These are phyloP conservation scores for Pantherophis alleghaniensis DNA, from an alignment of 2,797 vertebrate genomes.

Conservation along the genomic window DNA sequence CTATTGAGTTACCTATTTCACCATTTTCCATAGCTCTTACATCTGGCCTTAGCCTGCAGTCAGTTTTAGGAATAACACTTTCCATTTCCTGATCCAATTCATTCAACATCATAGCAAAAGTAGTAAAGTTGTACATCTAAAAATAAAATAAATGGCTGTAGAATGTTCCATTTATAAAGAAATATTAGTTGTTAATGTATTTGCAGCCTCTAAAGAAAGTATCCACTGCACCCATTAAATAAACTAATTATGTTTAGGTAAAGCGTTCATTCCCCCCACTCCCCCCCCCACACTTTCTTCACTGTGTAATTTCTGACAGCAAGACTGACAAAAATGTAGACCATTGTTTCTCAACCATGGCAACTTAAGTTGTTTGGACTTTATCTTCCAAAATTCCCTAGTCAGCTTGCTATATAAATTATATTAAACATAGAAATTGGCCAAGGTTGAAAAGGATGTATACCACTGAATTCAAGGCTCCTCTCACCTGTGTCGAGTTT, in stretches of 20 bases:
- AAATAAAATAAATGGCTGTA: slow-evolving; percentile 34
- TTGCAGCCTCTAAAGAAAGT: not conserved
- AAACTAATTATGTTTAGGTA: not conserved
- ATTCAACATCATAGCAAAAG: slow-evolving; percentile 95
- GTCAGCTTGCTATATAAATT: not conserved
- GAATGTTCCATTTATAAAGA: not conserved
- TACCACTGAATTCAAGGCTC: not conserved
- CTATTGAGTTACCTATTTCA: slow-evolving; percentile 84
- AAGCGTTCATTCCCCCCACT: not conserved
- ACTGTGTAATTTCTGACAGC: not conserved
- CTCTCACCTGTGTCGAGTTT: slow-evolving; percentile 88
- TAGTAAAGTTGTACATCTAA: slow-evolving; percentile 97
- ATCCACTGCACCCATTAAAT: not conserved
- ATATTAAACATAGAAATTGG: not conserved
- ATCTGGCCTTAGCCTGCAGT: slow-evolving; percentile 92
- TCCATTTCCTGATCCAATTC: slow-evolving; percentile 91
- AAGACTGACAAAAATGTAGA: not conserved
- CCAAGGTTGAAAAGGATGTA: not conserved
- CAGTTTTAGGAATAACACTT: slow-evolving; percentile 84
- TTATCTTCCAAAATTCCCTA: not conserved
- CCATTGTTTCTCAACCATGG: not conserved
- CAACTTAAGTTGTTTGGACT: not conserved
- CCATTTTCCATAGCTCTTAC: slow-evolving; percentile 96
- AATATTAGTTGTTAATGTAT: not conserved
- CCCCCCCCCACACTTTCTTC: not conserved